phyloP scores from a whole-genome alignment of 2,797 vertebrate species.

The Trachurus trachurus region DNA sequence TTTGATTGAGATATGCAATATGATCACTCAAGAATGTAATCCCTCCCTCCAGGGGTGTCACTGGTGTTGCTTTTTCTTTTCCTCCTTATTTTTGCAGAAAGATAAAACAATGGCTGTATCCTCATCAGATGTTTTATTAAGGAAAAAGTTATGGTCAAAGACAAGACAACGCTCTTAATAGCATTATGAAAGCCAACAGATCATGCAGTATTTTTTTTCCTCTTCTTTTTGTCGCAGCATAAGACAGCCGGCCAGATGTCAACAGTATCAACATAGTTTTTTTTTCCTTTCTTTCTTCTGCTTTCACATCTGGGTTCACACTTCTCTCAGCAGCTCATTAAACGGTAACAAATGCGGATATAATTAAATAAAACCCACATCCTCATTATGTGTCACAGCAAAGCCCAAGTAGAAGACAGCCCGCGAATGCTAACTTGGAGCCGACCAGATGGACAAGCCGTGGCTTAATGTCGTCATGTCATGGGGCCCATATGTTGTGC shows the following conservation, averaged over 20 bases:
- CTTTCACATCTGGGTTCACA: constrained; percentile 35
- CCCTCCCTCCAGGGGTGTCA: constrained; percentile 39
- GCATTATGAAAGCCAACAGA: constrained; percentile 18
- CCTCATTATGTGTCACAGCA: constrained; percentile 21
- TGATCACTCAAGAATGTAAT: constrained; percentile 57
- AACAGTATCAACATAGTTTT: constrained; percentile 12
- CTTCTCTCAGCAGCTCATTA: constrained; percentile 48
- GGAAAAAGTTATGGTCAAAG: background rate
- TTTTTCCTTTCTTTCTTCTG: background rate
- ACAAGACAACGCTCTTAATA: constrained; percentile 23
- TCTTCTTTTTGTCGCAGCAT: background rate
- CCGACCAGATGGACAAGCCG: constrained; percentile 54
- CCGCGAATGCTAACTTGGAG: background rate
- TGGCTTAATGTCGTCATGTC: constrained; percentile 53
- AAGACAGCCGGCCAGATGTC: constrained; percentile 47
- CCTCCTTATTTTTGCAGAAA: background rate
- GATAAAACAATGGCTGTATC: constrained; percentile 23
- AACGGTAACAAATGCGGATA: constrained; percentile 39
- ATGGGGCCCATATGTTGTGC: constrained; percentile 43
- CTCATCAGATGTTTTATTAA: constrained; percentile 21
- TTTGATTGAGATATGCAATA: constrained; percentile 57
- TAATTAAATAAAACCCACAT: constrained; percentile 40
- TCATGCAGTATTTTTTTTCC: background rate
- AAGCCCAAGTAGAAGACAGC: constrained; percentile 12
- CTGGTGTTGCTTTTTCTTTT: constrained; percentile 5